A percentile compares a stretch with the other conserved stretches of the same genome.
Conservation (phyloP, 2,797 vertebrate species). For the Enteromius thamalakanensis region DNA sequence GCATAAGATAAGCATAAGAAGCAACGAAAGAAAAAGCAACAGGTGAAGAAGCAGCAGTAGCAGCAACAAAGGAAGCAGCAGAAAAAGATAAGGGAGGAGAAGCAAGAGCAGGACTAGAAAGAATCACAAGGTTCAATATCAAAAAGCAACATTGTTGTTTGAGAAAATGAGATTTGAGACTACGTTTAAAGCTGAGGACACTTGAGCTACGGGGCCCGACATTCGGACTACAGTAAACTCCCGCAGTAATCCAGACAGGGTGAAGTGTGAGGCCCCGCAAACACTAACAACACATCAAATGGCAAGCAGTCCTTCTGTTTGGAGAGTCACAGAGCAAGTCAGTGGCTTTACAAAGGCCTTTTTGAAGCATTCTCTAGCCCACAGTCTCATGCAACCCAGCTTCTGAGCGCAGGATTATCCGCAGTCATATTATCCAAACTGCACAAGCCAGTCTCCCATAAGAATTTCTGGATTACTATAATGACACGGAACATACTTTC, state of each 20-base stretch:
- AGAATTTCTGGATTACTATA: constrained; percentile 53
- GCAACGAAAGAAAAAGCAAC: not conserved
- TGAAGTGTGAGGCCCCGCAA: constrained; percentile 18
- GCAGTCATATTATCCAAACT: constrained; percentile 44
- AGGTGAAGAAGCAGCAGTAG: not conserved
- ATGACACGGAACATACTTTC: constrained; percentile 52
- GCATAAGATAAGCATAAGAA: not conserved
- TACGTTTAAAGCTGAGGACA: not conserved
- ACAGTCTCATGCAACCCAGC: constrained; percentile 37
- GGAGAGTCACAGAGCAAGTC: constrained; percentile 27
- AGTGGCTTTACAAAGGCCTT: constrained; percentile 37
- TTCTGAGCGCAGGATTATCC: constrained; percentile 55
- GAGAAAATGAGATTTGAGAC: not conserved
- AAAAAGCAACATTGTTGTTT: not conserved
- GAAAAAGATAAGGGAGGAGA: not conserved
- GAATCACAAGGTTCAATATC: not conserved
- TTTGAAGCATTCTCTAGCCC: constrained; percentile 46
- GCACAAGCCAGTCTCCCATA: constrained; percentile 52
- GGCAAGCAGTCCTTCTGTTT: constrained; percentile 36
- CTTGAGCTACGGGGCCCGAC: not conserved
- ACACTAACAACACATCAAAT: constrained; percentile 21
- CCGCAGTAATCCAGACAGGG: constrained; percentile 48
- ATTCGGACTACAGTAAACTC: constrained; percentile 8
- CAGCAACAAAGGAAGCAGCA: not conserved
- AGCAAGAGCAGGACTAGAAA: not conserved